Percentiles rank a stretch among this genome's conserved stretches.
Conservation (phyloP, 2,113 vertebrate species). For the Spilogale gracilis region DNA sequence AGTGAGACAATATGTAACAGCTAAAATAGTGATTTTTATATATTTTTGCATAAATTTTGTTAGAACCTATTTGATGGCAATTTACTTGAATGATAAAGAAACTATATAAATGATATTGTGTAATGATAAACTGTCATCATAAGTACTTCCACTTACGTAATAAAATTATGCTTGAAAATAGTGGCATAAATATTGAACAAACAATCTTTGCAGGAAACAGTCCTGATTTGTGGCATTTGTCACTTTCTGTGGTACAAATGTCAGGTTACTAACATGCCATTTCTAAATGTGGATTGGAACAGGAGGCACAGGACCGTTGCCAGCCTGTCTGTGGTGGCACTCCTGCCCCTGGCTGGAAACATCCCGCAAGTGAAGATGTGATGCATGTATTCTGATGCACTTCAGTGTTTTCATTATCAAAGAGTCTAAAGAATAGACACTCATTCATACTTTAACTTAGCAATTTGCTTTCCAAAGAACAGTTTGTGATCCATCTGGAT, state of each 20-base stretch:
- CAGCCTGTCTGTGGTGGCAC: not conserved
- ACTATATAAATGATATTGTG: not conserved
- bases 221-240: not conserved
- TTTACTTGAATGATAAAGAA: not conserved
- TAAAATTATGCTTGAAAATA: not conserved
- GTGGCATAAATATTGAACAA: not conserved
- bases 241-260: not conserved
- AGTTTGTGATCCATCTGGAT: not conserved
- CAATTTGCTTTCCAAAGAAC: not conserved
- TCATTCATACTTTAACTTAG: not conserved
- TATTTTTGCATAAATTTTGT: not conserved
- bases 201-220: not conserved
- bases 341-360: not conserved
- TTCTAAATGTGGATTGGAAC: not conserved
- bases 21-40: not conserved
- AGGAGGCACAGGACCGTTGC: accelerated
- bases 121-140: not conserved
- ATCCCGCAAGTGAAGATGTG: not conserved
- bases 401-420: not conserved
- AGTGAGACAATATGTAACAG: not conserved
- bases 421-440: not conserved
- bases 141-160: not conserved
- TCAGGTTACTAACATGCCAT: not conserved
- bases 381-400: not conserved
- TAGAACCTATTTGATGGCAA: not conserved